A percentile compares a stretch with the other conserved stretches of the same genome.
Evolutionary conservation across 2,888 invertebrate species (phyloP).

Genomic region (Mechanitis messenoides): DNA sequence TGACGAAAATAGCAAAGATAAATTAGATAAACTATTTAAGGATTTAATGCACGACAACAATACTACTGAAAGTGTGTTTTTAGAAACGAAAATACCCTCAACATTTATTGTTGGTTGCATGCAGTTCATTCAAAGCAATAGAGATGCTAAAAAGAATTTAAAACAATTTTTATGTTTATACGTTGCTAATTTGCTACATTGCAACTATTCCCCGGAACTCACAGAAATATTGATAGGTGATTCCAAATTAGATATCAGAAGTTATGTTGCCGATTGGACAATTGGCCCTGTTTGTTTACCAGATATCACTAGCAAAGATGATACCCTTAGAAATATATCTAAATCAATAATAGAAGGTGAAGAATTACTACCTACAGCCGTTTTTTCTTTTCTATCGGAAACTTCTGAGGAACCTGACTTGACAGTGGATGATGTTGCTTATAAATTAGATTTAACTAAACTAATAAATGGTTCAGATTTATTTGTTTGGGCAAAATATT

Average conservation of each 20-base stretch:
- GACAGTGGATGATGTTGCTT: constrained; percentile 37
- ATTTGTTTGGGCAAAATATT: constrained; percentile 62
- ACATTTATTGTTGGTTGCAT: constrained; percentile 64
- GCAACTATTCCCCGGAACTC: constrained; percentile 72
- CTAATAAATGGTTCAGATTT: constrained; percentile 54
- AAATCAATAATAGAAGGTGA: constrained; percentile 56
- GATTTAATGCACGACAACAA: constrained; percentile 57
- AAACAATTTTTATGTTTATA: constrained; percentile 62
- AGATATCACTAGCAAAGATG: constrained; percentile 49
- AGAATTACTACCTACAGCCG: constrained; percentile 43
- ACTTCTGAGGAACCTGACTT: constrained; percentile 41
- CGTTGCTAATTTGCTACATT: constrained; percentile 76
- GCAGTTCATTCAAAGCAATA: constrained; percentile 53
- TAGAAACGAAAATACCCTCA: constrained; percentile 62
- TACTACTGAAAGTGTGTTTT: constrained; percentile 50
- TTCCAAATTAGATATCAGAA: constrained; percentile 60
- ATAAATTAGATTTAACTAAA: constrained; percentile 41
- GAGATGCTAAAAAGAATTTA: constrained; percentile 53
- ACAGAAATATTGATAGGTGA: constrained; percentile 70
- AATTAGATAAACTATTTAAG: constrained; percentile 56
- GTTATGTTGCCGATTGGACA: constrained; percentile 74
- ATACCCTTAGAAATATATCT: constrained; percentile 55
- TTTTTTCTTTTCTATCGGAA: constrained; percentile 51
- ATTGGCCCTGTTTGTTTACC: constrained; percentile 47
- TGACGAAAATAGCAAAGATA: constrained; percentile 48